Conservation (phyloP, 2,113 vertebrate species). For the Herpailurus yagouaroundi region DNA sequence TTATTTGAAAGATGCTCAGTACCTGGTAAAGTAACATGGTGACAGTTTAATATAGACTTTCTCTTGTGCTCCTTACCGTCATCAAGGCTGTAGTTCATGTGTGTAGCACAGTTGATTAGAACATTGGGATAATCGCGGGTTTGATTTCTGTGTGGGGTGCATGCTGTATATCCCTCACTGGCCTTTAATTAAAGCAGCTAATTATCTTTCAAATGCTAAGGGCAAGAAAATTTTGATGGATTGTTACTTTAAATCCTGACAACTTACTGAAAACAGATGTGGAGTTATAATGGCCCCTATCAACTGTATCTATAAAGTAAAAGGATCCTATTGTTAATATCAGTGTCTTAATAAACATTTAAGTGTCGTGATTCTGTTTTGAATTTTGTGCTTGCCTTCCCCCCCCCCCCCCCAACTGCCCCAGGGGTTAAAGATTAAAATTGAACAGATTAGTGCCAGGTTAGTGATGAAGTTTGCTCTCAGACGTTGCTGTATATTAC, state of each 20-base stretch:
- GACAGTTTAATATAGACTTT: background rate
- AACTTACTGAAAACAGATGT: slow-evolving; percentile 35
- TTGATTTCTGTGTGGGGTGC: slow-evolving; percentile 13
- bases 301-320: slow-evolving; percentile 18
- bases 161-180: background rate
- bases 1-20: background rate
- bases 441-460: background rate
- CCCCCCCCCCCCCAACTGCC: background rate
- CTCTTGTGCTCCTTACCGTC: background rate
- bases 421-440: background rate
- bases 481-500: background rate
- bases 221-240: background rate
- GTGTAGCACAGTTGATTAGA: background rate
- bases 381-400: background rate
- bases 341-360: background rate
- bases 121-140: slow-evolving; percentile 35
- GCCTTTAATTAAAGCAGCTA: slow-evolving; percentile 55
- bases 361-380: slow-evolving; percentile 19
- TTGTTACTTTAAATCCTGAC: slow-evolving; percentile 28
- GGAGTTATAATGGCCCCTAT: background rate
- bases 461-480: background rate
- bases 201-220: slow-evolving; percentile 59
- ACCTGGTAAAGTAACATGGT: background rate
- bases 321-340: background rate
- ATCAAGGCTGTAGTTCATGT: background rate